Evolutionary conservation across 2,113 vertebrate species (phyloP), one percentile per base, ranked within the genome.

Genomic region (Aegithalos caudatus): DNA sequence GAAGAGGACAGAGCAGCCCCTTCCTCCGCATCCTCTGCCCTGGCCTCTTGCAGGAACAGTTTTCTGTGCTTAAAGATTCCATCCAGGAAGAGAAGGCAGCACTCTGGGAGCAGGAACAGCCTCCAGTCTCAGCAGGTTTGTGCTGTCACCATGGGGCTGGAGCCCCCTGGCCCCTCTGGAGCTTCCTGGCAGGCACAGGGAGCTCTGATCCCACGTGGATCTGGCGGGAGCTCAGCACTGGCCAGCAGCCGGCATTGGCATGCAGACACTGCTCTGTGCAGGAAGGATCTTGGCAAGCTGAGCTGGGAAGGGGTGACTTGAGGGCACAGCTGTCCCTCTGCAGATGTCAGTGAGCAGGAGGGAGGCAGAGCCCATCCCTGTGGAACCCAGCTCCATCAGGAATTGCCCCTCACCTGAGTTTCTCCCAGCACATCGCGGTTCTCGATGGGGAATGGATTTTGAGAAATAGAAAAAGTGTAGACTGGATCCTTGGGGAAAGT

Each of bases 401-500:
- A 12, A 31, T 47, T 1, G 0, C 45, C 44, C 62, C 95, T 97
- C 91, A 99, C 99, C 98, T 99, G 99, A 51, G 99, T 99, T 93
- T 99, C 99, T 89, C 99, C 99, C 79, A 99, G 96, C 45, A 99
- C 98, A 1, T 99, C 99, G 2, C 99, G 98, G 98, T 99, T 99
- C 97, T 99, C 99, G 15, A 99, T 99, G 94, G 99, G 98, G 97
- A 99, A 99, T 44, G 98, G 99, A 73, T 98, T 99, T 85, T 98
- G 98, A 42, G 99, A 99, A 90, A 98, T 98, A 94, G 98, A 98
- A 97, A 99, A 99, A 60, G 99, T 99, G 97, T 98, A 99, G 95
- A 99, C 99, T 24, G 99, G 99, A 97, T 99, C 99, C 97, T 99
- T 99, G 71, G 99, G 99, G 94, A 99, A 99, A 42, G 99, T 99